These are phyloP conservation scores for Panonychus citri DNA, from an alignment of 1,140 invertebrate species.

Conservation along the genomic window DNA sequence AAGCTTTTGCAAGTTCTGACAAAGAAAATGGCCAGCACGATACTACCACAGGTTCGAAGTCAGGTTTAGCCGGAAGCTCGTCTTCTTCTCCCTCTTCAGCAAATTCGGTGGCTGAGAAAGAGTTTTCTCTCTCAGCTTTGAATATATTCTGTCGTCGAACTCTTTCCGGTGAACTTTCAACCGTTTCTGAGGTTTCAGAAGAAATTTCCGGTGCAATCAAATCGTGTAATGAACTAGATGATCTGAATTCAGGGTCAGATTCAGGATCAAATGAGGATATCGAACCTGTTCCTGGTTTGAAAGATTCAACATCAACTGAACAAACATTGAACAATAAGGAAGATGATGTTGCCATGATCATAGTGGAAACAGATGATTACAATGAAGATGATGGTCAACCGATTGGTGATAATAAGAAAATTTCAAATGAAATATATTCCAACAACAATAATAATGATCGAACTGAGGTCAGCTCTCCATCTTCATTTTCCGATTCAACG, in stretches of 20 bases:
- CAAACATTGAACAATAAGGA: neutral
- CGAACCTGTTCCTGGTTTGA: neutral
- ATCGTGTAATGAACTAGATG: neutral
- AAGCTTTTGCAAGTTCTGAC: neutral
- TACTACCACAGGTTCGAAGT: neutral
- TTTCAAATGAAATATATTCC: neutral
- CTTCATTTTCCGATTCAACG: neutral
- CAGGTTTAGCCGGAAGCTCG: neutral
- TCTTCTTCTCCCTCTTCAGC: neutral
- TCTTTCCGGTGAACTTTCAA: constrained; percentile 13
- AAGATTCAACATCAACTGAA: neutral
- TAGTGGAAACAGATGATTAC: neutral
- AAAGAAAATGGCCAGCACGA: neutral
- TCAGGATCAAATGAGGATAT: too few species aligned
- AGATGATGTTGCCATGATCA: too few species aligned
- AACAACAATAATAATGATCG: neutral
- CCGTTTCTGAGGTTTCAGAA: constrained; percentile 17
- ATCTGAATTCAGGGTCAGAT: neutral
- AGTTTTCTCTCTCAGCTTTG: neutral
- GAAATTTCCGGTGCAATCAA: constrained; percentile 13
- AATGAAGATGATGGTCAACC: neutral
- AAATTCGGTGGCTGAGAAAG: neutral
- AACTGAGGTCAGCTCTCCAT: neutral
- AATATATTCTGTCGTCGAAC: neutral
- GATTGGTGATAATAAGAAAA: neutral